These are phyloP conservation scores for Bombycilla garrulus DNA, from an alignment of 2,113 vertebrate genomes.

Conservation along the genomic window DNA sequence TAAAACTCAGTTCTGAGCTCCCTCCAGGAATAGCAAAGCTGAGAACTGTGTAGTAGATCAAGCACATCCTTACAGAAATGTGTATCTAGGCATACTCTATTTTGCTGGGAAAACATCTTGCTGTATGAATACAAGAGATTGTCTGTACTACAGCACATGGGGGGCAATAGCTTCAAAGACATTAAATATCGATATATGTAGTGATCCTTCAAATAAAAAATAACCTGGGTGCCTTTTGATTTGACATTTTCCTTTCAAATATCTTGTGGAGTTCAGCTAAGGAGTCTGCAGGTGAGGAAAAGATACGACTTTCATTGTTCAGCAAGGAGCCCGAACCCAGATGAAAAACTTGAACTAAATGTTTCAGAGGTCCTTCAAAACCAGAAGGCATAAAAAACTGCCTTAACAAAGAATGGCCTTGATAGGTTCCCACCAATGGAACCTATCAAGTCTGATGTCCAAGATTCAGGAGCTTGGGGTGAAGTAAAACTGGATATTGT, in stretches of 20 bases:
- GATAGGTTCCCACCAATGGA: neutral
- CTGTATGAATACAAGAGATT: neutral
- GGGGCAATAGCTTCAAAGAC: neutral
- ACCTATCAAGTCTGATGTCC: neutral
- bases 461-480: neutral
- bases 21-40: neutral
- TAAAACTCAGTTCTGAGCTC: neutral
- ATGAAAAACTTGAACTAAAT: neutral
- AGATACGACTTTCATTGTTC: neutral
- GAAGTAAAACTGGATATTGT: neutral
- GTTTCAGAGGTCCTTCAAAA: neutral
- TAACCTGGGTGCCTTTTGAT: neutral
- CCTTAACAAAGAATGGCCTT: neutral
- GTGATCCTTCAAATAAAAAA: neutral
- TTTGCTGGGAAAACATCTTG: neutral
- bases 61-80: neutral
- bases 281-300: neutral
- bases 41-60: neutral
- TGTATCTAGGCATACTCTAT: accelerated
- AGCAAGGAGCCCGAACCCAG: neutral
- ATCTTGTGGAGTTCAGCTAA: neutral
- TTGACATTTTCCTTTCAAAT: neutral
- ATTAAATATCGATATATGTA: neutral
- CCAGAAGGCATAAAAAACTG: neutral
- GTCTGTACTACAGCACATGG: neutral